Base-by-base conservation (phyloP, 2,888 invertebrate genomes). In the Lypha dubia region DNA sequence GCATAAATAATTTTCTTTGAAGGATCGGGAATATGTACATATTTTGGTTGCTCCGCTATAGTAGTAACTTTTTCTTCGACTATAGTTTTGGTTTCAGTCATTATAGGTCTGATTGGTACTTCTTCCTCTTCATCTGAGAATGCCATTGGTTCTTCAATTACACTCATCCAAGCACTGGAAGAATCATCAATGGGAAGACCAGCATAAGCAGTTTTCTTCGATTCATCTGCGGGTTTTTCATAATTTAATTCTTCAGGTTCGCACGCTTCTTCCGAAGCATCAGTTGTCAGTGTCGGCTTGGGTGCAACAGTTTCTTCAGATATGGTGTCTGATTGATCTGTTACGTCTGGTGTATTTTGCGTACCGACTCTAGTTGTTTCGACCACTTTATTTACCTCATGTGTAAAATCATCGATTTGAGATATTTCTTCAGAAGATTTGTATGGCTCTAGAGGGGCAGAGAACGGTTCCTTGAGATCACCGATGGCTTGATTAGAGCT, bases 61-160 rank as follows among this genome's bases (percentile, higher is more conserved):
- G 28, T 28, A 28, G 28, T 28, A 4, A 28, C 5, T 28, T 28
- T 28, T 28, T 28, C 28, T 28, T 28, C 28, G 28, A 28, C 28
- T 28, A 28, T 28, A 28, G 28, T 28, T 28, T 2, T 28, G 28
- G 28, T 28, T 28, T 28, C 28, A 28, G 28, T 5, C 28, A 28
- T 28, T 24, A 9, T 67, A 22, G 9, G 11, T 38, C 28, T 22
- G 24, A 13, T 41, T 28, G 8, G 17, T 46, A 44, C 24, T 17
- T 41, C 8, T 4, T 79, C 86, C 67, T 91, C 90, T 44, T 91
- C 90, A 62, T 89, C 90, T 15, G 90, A 89, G 56, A 91, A 87
- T 28, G 86, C 81, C 77, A 90, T 88, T 38, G 90, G 89, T 81
- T 92, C 90, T 74, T 92, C 91, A 20, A 90, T 60, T 53, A 89